Evolutionary conservation across 2,888 invertebrate species (phyloP).

Genomic region (Mesorhabditis belari): DNA sequence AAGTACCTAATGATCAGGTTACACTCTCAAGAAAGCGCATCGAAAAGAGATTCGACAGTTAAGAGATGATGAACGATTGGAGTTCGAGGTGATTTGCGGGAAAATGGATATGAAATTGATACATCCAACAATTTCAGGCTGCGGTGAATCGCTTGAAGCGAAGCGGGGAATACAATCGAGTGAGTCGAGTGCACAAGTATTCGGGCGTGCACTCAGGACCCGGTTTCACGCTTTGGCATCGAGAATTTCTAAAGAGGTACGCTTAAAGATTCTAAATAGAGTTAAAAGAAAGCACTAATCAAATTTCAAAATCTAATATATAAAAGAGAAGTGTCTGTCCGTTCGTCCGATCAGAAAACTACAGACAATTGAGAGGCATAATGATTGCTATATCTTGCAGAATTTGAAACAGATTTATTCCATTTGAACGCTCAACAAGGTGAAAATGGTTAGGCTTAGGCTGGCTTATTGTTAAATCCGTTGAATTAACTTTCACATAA

Average conservation of each 20-base stretch:
- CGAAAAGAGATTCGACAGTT: constrained; percentile 27
- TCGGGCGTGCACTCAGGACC: constrained; percentile 48
- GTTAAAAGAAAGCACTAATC: no score
- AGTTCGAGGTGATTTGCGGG: constrained; percentile 8
- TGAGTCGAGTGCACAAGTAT: constrained; percentile 35
- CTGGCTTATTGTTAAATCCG: no score
- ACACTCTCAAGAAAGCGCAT: constrained; percentile 25
- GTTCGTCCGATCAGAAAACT: no score
- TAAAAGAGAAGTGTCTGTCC: no score
- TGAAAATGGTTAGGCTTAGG: no score
- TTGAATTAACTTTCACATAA: no score
- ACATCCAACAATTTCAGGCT: constrained; percentile 13
- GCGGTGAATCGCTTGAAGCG: constrained; percentile 34
- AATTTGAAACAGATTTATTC: no score
- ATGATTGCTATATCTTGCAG: no score
- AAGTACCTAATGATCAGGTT: no score
- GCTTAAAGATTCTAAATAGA: not conserved
- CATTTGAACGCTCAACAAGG: no score
- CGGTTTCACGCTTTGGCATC: constrained; percentile 45
- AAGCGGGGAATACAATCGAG: constrained; percentile 33
- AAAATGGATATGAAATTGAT: no score
- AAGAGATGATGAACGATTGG: constrained; percentile 22
- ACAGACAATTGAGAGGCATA: not conserved
- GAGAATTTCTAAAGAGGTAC: constrained; percentile 43
- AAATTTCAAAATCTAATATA: no score